Base-by-base conservation (phyloP, 2,113 vertebrate species). In the Pipa parva region DNA sequence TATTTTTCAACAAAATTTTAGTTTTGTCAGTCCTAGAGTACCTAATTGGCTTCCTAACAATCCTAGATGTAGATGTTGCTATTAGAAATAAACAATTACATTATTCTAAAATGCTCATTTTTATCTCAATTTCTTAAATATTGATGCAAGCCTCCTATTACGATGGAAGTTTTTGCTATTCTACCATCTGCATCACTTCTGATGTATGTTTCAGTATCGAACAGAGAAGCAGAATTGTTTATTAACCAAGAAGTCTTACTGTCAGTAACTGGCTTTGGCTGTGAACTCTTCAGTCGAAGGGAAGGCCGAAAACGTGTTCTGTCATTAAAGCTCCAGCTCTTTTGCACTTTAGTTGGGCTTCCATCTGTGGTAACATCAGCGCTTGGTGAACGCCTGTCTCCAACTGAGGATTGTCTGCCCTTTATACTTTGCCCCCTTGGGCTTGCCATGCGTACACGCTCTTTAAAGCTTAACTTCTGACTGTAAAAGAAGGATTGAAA, bases 321-420 rank as follows among this genome's bases (percentile, higher is more conserved):
- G 82, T 98, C 95, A 0, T 98, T 98, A 84, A 98, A 98, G 78
- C 96, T 98, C 96, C 96, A 98, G 83, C 96, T 98, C 82, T 98
- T 98, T 80, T 98, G 95, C 1, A 98, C 93, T 81, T 98, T 97
- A 75, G 91, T 86, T 3, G 96, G 96, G 77, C 95, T 98, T 71
- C 88, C 87, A 59, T 98, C 95, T 0, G 88, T 77, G 18, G 86
- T 88, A 28, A 85, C 77, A 72, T 97, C 95, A 0, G 93, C 80
- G 72, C 92, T 86, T 0, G 95, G 94, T 1, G 95, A 98, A 12
- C 94, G 88, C 33, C 93, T 87, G 71, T 97, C 96, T 3, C 88
- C 92, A 2, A 92, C 79, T 0, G 94, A 93, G 1, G 89, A 79
- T 74, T 96, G 94, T 73, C 95, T 85, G 83, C 85, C 92, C 79